Conservation (phyloP, 2,797 vertebrate genomes). For the Gouania willdenowi region DNA sequence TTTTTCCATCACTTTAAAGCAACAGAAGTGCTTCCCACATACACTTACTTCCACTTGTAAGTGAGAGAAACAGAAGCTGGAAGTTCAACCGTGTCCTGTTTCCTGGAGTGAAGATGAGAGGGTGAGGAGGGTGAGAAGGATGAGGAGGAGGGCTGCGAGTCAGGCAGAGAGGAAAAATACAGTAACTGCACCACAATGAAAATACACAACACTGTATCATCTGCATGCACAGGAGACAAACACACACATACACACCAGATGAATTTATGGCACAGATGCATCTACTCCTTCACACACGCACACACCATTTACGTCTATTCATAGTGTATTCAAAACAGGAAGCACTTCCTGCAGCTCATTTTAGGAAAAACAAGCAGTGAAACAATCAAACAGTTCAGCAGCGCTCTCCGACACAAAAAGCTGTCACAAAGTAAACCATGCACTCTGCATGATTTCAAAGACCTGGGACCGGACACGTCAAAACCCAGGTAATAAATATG, state of each 20-base stretch:
- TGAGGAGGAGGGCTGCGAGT: constrained; percentile 68
- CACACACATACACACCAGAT: neutral
- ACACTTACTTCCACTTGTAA: constrained; percentile 78
- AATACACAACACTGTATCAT: no score
- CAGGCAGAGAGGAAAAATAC: constrained; percentile 59
- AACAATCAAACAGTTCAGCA: constrained; percentile 56
- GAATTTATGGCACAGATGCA: neutral
- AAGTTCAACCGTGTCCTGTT: constrained; percentile 74
- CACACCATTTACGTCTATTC: constrained; percentile 56
- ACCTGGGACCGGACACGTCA: neutral
- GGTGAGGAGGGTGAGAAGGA: constrained; percentile 36
- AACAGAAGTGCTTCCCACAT: constrained; percentile 48
- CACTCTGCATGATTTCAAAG: neutral
- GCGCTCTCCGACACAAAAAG: constrained; percentile 8
- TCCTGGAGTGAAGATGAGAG: constrained; percentile 61
- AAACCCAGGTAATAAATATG: no score
- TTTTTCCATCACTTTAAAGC: constrained; percentile 25
- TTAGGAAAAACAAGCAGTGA: constrained; percentile 71
- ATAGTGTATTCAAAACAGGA: constrained; percentile 75
- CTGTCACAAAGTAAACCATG: constrained; percentile 8
- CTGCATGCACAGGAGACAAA: no score
- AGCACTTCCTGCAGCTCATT: constrained; percentile 73
- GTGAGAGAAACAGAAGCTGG: constrained; percentile 83
- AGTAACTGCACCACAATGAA: neutral
- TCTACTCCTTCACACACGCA: neutral